Evolutionary conservation across 2,797 vertebrate species (phyloP), one percentile per base, ranked within the genome.

Genomic region (Myioborus melanocephalus): DNA sequence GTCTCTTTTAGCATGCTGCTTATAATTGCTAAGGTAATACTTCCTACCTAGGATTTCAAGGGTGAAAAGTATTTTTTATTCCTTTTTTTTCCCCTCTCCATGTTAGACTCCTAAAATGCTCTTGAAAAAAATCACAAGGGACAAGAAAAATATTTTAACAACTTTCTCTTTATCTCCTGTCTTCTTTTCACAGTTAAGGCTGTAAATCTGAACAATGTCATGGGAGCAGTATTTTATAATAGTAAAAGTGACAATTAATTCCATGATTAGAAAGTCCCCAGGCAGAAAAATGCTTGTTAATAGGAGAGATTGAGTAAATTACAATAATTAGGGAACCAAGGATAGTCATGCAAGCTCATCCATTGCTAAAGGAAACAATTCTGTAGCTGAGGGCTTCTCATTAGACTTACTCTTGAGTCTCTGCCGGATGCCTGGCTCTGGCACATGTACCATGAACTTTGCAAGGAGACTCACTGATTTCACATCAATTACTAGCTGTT

Each of bases 191-290:
- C 50, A 82, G n/a, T 63, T 46, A 71, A 14, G 44, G 44, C 86
- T 73, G 37, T 68, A 87, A 83, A 93, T 88, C 79, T 78, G 77
- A 94, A 46, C 35, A 64, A 75, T 81, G 82, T 93, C 70, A 90
- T 7, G 27, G 66, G 37, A 95, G 24, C 52, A 83, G 12, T 83
- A 69, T 86, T 78, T 86, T 69, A 72, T 80, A 87, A 41, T n/a
- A 34, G 30, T 60, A 75, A 89, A 93, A 82, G 59, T 91, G 72
- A 86, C 68, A 90, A 76, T 79, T 87, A 92, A 59, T 91, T 86
- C 55, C 32, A 39, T 37, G 3, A 85, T 91, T 90, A 93, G 57
- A 78, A 84, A 81, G 60, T 79, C 78, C 65, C 13, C n/a, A 69
- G 79, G 87, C 75, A 93, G 50, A 76, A 84, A 87, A 80, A 88